Conservation (phyloP, 2,888 invertebrate species). For the Plusia festucae region DNA sequence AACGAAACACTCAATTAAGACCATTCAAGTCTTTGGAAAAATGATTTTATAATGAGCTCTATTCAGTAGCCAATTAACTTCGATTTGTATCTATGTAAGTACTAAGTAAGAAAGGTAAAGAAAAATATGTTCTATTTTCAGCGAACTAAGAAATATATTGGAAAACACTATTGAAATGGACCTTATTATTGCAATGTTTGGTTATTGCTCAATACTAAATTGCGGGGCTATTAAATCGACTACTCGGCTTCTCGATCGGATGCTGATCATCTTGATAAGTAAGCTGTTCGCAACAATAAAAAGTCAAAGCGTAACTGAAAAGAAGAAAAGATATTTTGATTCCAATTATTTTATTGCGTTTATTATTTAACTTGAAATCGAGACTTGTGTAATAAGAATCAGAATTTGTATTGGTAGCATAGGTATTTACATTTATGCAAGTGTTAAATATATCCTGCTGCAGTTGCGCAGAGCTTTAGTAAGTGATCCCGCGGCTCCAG, state of each 20-base stretch:
- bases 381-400: too few species aligned
- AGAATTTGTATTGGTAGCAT: too few species aligned
- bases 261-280: slow-evolving; percentile 3
- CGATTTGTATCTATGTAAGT: slow-evolving; percentile 29
- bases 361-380: too few species aligned
- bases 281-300: not conserved
- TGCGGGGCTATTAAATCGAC: slow-evolving; percentile 32
- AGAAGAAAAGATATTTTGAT: not conserved
- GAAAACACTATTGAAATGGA: slow-evolving; percentile 14
- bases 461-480: too few species aligned
- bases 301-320: not conserved
- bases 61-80: slow-evolving; percentile 59
- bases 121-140: slow-evolving; percentile 21
- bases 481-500: too few species aligned
- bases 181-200: slow-evolving; percentile 51
- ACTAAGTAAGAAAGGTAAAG: slow-evolving; percentile 9
- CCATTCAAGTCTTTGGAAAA: slow-evolving; percentile 55
- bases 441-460: too few species aligned
- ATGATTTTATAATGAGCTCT: slow-evolving; percentile 60
- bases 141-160: slow-evolving; percentile 9
- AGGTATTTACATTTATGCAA: too few species aligned
- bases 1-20: slow-evolving; percentile 58
- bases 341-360: not conserved
- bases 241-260: slow-evolving; percentile 5
- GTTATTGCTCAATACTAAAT: slow-evolving; percentile 32